These are phyloP conservation scores for Philantomba maxwellii DNA, from an alignment of 2,113 vertebrate species.

Conservation along the genomic window DNA sequence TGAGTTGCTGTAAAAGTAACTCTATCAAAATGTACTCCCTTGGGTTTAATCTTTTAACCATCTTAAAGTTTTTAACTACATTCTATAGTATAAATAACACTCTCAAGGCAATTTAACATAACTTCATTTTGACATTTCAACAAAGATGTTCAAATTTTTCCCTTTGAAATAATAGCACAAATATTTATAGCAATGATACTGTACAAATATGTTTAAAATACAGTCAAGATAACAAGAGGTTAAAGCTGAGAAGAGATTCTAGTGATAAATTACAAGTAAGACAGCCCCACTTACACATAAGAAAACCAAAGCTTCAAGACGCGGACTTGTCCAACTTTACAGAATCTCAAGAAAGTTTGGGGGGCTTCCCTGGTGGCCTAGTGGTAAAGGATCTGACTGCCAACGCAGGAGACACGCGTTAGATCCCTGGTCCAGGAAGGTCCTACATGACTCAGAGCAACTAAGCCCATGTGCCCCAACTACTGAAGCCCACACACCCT, in stretches of 20 bases:
- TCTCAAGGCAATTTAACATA: neutral
- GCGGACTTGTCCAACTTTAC: neutral
- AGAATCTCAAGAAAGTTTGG: conserved; percentile 1
- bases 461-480: neutral
- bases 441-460: neutral
- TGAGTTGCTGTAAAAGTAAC: neutral
- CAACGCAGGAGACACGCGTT: neutral
- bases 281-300: neutral
- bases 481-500: neutral
- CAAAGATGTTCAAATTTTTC: neutral
- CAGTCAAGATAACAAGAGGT: neutral
- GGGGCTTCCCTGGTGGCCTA: neutral
- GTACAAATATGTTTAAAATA: neutral
- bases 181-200: neutral
- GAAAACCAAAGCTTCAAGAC: neutral
- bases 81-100: neutral
- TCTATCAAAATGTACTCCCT: conserved; percentile 1
- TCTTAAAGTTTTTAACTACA: neutral
- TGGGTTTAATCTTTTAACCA: conserved; percentile 24
- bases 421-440: neutral
- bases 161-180: conserved; percentile 13
- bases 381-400: neutral
- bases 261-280: neutral
- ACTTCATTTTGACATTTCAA: conserved; percentile 21
- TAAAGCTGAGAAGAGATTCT: neutral